phyloP scores from a whole-genome alignment of 1,140 invertebrate species.

The Trichoplusia ni region DNA sequence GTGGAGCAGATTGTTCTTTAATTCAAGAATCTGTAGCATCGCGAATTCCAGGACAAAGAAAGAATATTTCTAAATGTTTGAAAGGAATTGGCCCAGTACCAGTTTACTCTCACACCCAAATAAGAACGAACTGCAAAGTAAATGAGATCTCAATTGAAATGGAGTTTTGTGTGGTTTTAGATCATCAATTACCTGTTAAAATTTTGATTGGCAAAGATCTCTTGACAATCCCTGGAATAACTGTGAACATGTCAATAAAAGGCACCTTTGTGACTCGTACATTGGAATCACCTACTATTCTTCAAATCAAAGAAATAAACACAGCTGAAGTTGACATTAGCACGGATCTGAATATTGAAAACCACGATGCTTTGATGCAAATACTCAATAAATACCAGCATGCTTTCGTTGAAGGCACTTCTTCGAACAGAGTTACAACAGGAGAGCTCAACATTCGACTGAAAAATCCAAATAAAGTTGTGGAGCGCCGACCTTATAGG shows the following conservation, averaged over 20 bases:
- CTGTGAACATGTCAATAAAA: no score
- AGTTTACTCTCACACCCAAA: neutral
- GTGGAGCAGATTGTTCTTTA: conserved; percentile 1
- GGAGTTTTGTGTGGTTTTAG: no score
- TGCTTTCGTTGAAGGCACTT: no score
- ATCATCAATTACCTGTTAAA: no score
- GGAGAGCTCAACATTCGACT: neutral
- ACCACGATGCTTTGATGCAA: no score
- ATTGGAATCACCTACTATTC: no score
- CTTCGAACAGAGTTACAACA: neutral
- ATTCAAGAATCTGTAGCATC: neutral
- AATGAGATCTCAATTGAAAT: neutral
- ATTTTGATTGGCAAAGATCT: no score
- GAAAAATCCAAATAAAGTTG: conserved; percentile 2
- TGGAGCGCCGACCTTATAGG: neutral
- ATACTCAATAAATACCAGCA: neutral
- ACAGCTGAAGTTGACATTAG: no score
- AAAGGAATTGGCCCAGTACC: conserved; percentile 13
- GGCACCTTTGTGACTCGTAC: no score
- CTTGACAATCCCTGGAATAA: no score
- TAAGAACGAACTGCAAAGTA: neutral
- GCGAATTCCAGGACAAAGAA: neutral
- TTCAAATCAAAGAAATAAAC: no score
- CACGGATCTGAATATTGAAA: no score
- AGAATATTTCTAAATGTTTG: neutral